phyloP scores from a whole-genome alignment of 2,797 vertebrate species.

The Cossypha heuglini region DNA sequence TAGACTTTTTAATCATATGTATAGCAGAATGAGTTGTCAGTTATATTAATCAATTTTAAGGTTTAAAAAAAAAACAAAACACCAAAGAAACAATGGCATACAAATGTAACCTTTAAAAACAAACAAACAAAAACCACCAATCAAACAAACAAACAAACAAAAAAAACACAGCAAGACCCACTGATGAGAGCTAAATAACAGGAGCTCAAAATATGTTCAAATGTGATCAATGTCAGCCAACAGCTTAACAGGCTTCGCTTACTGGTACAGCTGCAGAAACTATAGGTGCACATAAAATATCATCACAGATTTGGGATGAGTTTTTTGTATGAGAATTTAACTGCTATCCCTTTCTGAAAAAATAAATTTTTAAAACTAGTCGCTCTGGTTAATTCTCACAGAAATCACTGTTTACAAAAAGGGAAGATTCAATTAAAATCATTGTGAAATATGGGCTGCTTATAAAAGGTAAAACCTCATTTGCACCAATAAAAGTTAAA shows the following conservation, averaged over 20 bases:
- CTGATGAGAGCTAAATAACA: neutral
- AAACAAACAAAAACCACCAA: rapidly evolving
- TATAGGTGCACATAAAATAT: neutral
- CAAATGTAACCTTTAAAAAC: neutral
- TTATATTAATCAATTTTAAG: neutral
- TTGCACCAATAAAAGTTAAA: neutral
- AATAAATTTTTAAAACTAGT: neutral
- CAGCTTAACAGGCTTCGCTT: neutral
- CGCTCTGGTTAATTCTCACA: neutral
- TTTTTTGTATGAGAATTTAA: neutral
- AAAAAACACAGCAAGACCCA: neutral
- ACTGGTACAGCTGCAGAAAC: neutral
- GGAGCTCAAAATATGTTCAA: neutral
- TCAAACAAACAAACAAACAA: neutral
- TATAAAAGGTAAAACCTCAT: neutral
- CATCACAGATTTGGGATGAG: too few species aligned
- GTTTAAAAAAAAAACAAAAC: neutral
- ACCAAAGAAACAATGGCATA: neutral
- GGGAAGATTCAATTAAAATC: neutral
- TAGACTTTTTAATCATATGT: neutral
- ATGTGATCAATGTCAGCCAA: neutral
- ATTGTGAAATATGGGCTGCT: neutral
- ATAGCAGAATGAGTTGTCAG: neutral
- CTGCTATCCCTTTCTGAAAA: neutral
- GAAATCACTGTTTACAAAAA: neutral